Evolutionary conservation across 2,113 vertebrate genomes (phyloP).

Genomic region (Pyrgilauda ruficollis): DNA sequence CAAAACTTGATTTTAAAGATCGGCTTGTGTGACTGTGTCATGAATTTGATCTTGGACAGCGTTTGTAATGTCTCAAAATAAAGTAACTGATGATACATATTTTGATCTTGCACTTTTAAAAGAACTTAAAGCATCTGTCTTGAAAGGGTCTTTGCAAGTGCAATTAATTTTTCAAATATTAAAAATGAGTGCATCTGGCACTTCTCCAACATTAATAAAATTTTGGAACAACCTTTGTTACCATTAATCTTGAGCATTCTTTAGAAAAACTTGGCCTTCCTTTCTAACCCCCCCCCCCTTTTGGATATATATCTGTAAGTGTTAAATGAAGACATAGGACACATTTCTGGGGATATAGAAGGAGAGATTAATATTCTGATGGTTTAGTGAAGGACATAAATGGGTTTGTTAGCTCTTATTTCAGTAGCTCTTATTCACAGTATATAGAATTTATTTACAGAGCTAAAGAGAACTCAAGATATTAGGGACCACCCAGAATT

Average conservation of each 20-base stretch:
- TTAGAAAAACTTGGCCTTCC: background rate
- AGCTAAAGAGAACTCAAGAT: background rate
- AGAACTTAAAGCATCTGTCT: constrained; percentile 18
- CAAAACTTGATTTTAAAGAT: background rate
- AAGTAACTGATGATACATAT: background rate
- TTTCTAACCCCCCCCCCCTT: background rate
- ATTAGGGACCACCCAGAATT: background rate
- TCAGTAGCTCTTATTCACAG: background rate
- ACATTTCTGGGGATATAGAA: background rate
- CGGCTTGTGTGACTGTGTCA: background rate
- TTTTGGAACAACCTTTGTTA: background rate
- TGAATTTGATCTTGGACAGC: background rate
- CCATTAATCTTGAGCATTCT: constrained; percentile 8
- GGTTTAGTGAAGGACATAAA: background rate
- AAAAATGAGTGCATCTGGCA: background rate
- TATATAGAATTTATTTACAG: background rate
- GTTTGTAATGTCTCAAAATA: background rate
- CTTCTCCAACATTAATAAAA: background rate
- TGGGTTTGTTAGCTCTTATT: background rate
- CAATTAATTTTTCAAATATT: constrained; percentile 31
- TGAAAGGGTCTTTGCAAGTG: constrained; percentile 5
- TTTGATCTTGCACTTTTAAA: constrained; percentile 25
- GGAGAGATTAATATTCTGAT: background rate
- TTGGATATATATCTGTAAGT: background rate
- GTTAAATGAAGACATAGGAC: background rate